Conservation (phyloP, 2,797 vertebrate species). For the Pipistrellus nathusii region DNA sequence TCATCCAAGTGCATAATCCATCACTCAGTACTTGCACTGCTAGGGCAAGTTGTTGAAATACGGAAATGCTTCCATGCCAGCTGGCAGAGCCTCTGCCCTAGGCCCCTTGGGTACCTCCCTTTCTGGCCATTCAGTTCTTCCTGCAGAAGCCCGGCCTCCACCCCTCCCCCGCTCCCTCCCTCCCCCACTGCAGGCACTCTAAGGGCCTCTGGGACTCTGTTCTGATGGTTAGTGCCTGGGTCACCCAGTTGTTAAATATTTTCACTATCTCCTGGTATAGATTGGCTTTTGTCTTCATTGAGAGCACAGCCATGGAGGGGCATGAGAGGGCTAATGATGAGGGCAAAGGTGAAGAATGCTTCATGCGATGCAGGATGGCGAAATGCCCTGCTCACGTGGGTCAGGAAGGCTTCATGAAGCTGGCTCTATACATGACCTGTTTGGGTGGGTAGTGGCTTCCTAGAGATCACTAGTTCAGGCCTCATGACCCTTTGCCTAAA, state of each 20-base stretch:
- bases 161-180: too few relatives aligned
- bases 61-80: not conserved
- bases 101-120: not conserved
- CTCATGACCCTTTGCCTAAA: slow-evolving; percentile 9
- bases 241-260: not conserved
- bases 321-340: not conserved
- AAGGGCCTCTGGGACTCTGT: not conserved
- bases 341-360: not conserved
- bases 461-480: not conserved
- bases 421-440: not conserved
- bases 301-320: not conserved
- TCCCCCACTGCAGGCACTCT: not conserved
- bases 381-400: not conserved
- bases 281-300: not conserved
- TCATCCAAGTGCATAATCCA: not conserved
- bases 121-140: not conserved
- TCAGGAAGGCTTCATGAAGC: not conserved
- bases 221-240: not conserved
- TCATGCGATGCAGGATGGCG: not conserved
- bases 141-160: not conserved
- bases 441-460: not conserved
- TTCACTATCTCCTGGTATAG: not conserved
- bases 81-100: not conserved
- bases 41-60: not conserved
- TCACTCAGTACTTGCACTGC: not conserved